Conservation (phyloP, 2,888 invertebrate species). For the Eristalis pertinax region DNA sequence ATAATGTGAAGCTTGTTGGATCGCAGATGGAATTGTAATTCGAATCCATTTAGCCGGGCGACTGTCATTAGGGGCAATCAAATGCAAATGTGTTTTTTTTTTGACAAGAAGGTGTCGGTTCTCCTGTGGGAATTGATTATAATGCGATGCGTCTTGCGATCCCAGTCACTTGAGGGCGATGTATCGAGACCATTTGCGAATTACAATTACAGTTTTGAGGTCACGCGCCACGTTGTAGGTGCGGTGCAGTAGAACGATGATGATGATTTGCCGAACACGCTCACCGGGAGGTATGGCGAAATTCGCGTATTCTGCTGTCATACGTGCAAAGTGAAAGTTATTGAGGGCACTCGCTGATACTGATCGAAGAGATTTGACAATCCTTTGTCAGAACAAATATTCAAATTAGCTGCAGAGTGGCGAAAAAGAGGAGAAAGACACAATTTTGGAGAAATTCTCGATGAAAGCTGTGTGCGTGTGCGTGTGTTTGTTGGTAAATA, state of each 20-base stretch:
- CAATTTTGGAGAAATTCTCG: neutral
- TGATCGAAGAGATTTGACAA: neutral
- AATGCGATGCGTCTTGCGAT: neutral
- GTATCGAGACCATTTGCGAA: neutral
- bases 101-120: neutral
- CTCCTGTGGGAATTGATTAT: neutral
- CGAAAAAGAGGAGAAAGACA: neutral
- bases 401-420: neutral
- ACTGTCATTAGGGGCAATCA: neutral
- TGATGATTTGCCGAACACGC: constrained; percentile 24
- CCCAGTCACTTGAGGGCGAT: neutral
- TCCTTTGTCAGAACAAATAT: constrained; percentile 17
- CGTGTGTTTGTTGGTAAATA: neutral
- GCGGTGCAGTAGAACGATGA: constrained; percentile 26
- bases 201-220: neutral
- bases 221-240: constrained; percentile 13
- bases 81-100: neutral
- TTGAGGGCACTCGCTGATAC: constrained; percentile 5
- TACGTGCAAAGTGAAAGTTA: constrained; percentile 48
- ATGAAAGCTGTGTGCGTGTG: neutral
- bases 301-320: neutral
- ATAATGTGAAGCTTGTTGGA: neutral
- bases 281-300: neutral
- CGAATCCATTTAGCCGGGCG: neutral
- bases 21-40: too few species aligned